Evolutionary conservation across 1,140 invertebrate genomes (phyloP), one percentile per base, ranked within the genome.

Genomic region (Maconellicoccus hirsutus): DNA sequence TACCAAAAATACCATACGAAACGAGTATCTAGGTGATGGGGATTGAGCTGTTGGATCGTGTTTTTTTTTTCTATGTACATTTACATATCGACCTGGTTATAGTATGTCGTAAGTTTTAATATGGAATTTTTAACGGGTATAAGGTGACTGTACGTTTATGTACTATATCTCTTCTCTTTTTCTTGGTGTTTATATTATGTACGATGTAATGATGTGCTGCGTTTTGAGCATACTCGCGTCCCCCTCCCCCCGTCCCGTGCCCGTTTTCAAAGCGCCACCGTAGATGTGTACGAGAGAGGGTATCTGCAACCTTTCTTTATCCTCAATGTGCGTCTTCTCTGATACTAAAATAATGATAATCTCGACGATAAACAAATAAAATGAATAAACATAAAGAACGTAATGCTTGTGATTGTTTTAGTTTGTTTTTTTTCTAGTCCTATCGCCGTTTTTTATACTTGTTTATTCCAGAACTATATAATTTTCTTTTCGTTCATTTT

Each of bases 1-100:
- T 86, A 77, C 84, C 84, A 70, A 86, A 86, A 80, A 83, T 86
- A 77, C 85, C 87, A 77, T 86, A 87, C 81, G 87, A 88, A 77
- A 87, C 86, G 74, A 86, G 86, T 79, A 88, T 88, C 76, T 88
- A 85, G 42, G 42, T 52, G 42, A 52, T 52, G 42, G 42, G 42
- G 42, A 52, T 52, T 52, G n/a, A 14, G 16, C 6, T 14, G 42
- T 16, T 52, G 4, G 2, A 8, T 6, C n/a, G 42, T 19, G 29
- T 33, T 3, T 3, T 33, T 33, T 33, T 33, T 12, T 33, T 33
- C 29, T 33, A 3, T 33, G 12, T 12, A 33, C 29, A 3, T 33
- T 33, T 33, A 33, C 29, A 12, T 33, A 33, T 33, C 29, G 29
- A 33, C 12, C 29, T 3, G 29, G 29, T 33, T 3, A 33, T 6